These are phyloP conservation scores for Magallana ariakensis DNA, from an alignment of 1,140 invertebrate genomes.

Conservation along the genomic window DNA sequence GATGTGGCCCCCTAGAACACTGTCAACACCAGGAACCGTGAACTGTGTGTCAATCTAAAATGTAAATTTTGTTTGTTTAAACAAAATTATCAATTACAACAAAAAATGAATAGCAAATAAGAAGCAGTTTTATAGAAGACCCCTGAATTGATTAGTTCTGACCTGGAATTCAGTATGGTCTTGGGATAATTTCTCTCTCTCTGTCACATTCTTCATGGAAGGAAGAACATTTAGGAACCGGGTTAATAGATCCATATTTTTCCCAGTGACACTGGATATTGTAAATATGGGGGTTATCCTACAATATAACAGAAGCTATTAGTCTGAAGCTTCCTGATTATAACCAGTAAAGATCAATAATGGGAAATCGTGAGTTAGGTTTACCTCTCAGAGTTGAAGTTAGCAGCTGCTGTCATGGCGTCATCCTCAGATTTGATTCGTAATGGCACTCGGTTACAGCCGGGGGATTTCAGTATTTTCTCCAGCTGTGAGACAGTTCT, in stretches of 20 bases:
- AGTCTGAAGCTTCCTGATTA: neutral
- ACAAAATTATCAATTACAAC: neutral
- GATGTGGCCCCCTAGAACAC: conserved; percentile 97
- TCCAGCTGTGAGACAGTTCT: conserved; percentile 95
- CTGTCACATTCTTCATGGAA: conserved; percentile 85
- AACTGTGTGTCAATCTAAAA: conserved; percentile 99
- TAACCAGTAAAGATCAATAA: no score
- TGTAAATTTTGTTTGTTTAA: neutral
- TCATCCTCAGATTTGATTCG: conserved; percentile 95
- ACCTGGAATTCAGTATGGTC: conserved; percentile 80
- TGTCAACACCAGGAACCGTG: conserved; percentile 97
- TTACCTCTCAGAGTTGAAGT: conserved; percentile 97
- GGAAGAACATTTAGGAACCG: conserved; percentile 98
- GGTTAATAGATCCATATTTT: conserved; percentile 89
- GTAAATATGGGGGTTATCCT: conserved; percentile 89
- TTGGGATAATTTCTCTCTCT: conserved; percentile 87
- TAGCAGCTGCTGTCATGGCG: conserved; percentile 96
- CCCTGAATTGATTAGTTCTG: neutral
- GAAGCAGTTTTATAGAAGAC: no score
- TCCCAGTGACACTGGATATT: conserved; percentile 96
- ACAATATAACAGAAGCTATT: conserved; percentile 56
- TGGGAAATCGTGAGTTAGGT: neutral
- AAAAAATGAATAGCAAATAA: neutral
- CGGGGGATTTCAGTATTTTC: conserved; percentile 97
- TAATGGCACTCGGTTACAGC: conserved; percentile 97